phyloP scores from a whole-genome alignment of 2,797 vertebrate genomes.

The Nannoperca obscura region DNA sequence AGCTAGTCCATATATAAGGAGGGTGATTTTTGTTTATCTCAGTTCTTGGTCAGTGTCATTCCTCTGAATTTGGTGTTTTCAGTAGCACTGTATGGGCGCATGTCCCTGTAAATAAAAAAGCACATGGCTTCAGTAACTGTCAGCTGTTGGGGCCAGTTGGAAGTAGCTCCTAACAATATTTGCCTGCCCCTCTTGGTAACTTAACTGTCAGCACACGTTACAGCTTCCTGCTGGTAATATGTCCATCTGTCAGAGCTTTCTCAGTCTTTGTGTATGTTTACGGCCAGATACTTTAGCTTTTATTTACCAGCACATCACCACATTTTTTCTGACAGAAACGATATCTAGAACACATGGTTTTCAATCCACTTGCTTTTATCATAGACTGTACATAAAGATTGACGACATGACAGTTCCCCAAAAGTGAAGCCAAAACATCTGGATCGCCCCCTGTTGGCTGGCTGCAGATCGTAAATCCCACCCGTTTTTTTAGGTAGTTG shows the following conservation, averaged over 20 bases:
- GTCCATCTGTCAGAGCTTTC: background rate
- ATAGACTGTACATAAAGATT: too few species aligned
- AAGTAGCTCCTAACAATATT: background rate
- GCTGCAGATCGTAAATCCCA: too few species aligned
- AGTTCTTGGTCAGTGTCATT: background rate
- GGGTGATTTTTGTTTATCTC: background rate
- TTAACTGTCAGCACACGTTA: too few species aligned
- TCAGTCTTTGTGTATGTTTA: background rate
- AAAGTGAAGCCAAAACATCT: too few species aligned
- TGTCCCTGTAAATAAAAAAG: background rate
- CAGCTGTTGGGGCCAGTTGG: background rate
- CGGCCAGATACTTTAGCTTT: background rate
- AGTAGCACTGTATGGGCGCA: background rate
- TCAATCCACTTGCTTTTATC: too few species aligned
- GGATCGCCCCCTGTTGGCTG: too few species aligned
- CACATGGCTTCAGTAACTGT: background rate
- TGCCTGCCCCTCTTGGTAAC: too few species aligned
- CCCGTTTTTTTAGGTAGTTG: too few species aligned
- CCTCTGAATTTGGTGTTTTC: background rate
- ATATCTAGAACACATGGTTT: background rate
- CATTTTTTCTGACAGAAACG: background rate
- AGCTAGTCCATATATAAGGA: background rate
- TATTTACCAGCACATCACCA: background rate
- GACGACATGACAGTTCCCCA: too few species aligned
- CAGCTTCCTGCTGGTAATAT: background rate